Base-by-base conservation (phyloP, 1,140 invertebrate genomes). In the Drosophila ambigua region DNA sequence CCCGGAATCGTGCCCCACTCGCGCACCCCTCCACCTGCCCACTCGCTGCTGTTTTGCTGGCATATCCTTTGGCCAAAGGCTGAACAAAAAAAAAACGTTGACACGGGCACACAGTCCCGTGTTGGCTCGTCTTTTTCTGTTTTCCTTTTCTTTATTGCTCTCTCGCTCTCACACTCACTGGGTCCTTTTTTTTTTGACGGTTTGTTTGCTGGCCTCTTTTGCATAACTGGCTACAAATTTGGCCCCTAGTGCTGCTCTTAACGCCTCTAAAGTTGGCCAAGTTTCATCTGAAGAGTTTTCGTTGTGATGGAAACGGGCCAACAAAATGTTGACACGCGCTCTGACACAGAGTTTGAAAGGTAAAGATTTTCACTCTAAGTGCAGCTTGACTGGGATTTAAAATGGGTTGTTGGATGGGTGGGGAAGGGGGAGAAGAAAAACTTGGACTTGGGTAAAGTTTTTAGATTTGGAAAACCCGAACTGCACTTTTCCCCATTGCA, bases 181-280 rank as follows among this genome's bases (percentile, higher is more conserved):
- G 23, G 26, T 8, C 44, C 4, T n/a, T 44, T 13, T 52, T 44
- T 54, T 48, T 52, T 72, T 58, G 50, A 50, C 48, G 73, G 26
- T 60, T 72, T 80, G 81, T 75, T 75, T 65, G 69, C 57, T 72
- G 66, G 57, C 55, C 60, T 82, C 77, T 68, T 85, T 85, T 85
- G 79, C 83, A 87, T 87, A 85, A 69, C 77, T 85, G 62, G 80
- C 79, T 79, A 84, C 79, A 84, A 82, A 83, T 72, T 79, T 52
- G 16, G 48, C 49, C 45, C 51, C 20, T 60, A 77, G 46, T 45
- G 51, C 50, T 44, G 51, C 62, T 44, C 67, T 51, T 43, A 35
- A 15, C 63, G 41, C 26, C 67, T 16, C 15, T 26, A 57, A 54
- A 57, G 68, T 52, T 68, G 64, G 66, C 51, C 64, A 68, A 69